Conservation (phyloP, 2,797 vertebrate genomes). For the Acanthornis magna region DNA sequence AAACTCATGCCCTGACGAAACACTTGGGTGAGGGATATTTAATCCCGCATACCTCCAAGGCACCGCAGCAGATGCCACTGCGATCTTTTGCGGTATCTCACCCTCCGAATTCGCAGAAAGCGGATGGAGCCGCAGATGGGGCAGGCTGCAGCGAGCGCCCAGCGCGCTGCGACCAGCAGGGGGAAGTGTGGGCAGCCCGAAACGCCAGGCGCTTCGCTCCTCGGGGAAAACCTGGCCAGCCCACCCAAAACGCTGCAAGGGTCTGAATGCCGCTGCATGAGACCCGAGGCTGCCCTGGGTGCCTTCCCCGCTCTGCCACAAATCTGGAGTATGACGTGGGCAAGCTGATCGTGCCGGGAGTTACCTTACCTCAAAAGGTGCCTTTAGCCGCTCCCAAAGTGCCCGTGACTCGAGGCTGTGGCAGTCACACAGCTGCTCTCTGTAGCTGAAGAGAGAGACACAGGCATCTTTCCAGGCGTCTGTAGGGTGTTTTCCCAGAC, state of each 20-base stretch:
- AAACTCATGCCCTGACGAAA: background rate
- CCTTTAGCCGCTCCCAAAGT: background rate
- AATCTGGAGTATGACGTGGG: background rate
- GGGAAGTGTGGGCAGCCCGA: slow-evolving; percentile 31
- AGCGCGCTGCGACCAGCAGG: background rate
- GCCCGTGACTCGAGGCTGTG: background rate
- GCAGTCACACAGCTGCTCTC: background rate
- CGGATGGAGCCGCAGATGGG: rapidly evolving
- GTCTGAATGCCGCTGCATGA: background rate
- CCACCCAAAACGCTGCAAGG: rapidly evolving
- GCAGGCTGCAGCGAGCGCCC: background rate
- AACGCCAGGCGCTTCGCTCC: rapidly evolving
- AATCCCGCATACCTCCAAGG: background rate
- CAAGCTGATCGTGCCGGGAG: rapidly evolving
- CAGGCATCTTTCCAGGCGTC: background rate
- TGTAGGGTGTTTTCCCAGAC: background rate
- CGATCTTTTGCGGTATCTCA: background rate
- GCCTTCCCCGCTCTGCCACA: background rate
- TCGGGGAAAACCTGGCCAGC: background rate
- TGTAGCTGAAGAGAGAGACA: background rate
- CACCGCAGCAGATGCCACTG: rapidly evolving
- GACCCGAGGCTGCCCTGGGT: background rate
- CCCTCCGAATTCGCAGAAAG: background rate
- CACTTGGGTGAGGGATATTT: background rate
- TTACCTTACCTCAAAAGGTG: background rate